phyloP scores from a whole-genome alignment of 2,113 vertebrate genomes.

The Myodes glareolus region DNA sequence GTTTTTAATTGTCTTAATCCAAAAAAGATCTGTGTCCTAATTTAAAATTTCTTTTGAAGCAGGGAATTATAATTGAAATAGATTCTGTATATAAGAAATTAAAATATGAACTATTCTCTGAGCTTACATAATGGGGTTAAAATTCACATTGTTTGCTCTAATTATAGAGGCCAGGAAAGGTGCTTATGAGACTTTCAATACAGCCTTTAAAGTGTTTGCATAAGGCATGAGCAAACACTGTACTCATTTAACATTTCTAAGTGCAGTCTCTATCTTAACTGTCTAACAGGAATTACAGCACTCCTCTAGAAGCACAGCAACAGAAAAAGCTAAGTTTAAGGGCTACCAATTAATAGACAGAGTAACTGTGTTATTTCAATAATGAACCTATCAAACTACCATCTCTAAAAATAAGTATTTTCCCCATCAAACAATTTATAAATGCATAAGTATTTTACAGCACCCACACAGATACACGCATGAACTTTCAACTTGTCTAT shows the following conservation, averaged over 20 bases:
- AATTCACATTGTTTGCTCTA: slow-evolving; percentile 60
- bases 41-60: slow-evolving; percentile 56
- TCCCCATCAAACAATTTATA: slow-evolving; percentile 27
- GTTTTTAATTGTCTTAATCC: slow-evolving; percentile 40
- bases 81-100: slow-evolving; percentile 49
- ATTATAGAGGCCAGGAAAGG: slow-evolving; percentile 49
- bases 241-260: slow-evolving; percentile 20
- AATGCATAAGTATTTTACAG: slow-evolving; percentile 37
- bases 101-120: slow-evolving; percentile 59
- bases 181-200: slow-evolving; percentile 40
- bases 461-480: slow-evolving; percentile 27
- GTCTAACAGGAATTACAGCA: neutral
- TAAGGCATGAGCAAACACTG: slow-evolving; percentile 20
- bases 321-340: slow-evolving; percentile 26
- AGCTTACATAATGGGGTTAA: slow-evolving; percentile 75
- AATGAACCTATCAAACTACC: slow-evolving; percentile 49
- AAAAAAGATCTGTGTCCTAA: slow-evolving; percentile 2
- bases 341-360: neutral
- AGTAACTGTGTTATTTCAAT: slow-evolving; percentile 37
- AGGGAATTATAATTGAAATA: slow-evolving; percentile 56
- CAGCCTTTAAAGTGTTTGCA: slow-evolving; percentile 7
- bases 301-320: slow-evolving; percentile 4
- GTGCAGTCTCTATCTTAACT: neutral
- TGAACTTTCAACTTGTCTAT: slow-evolving; percentile 7
- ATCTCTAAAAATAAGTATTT: slow-evolving; percentile 47